phyloP scores from a whole-genome alignment of 2,888 invertebrate species.

The Anorthoa munda region DNA sequence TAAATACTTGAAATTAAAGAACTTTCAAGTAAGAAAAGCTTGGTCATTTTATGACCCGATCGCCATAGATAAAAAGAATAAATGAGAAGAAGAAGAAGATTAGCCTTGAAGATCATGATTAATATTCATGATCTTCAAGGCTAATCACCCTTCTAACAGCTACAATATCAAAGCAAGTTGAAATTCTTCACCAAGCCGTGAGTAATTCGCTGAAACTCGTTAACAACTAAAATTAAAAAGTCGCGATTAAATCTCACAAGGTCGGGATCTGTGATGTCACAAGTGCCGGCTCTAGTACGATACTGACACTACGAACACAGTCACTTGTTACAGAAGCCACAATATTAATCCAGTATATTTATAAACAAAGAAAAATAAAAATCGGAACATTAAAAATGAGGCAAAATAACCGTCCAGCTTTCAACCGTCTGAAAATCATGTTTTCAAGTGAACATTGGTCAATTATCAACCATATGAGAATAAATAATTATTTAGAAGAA shows the following conservation, averaged over 20 bases:
- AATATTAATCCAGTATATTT: too few species aligned
- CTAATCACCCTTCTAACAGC: constrained; percentile 30
- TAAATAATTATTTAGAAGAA: too few species aligned
- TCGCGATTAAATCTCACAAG: constrained; percentile 69
- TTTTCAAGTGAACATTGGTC: too few species aligned
- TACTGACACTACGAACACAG: constrained; percentile 9
- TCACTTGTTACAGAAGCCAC: constrained; percentile 1
- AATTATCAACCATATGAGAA: too few species aligned
- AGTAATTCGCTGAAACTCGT: constrained; percentile 63
- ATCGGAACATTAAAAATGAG: too few species aligned
- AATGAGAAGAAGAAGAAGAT: too few species aligned
- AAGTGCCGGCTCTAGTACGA: constrained; percentile 22
- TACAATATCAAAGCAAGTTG: constrained; percentile 47
- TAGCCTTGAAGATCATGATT: too few species aligned
- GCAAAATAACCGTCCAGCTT: too few species aligned
- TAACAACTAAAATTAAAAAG: constrained; percentile 70
- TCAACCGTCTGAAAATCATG: too few species aligned
- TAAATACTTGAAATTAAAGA: constrained; percentile 2
- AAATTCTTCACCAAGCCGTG: constrained; percentile 40
- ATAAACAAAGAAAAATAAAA: too few species aligned
- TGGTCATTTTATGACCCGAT: neutral
- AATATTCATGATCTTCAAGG: too few species aligned
- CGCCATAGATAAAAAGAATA: constrained; percentile 8
- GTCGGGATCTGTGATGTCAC: constrained; percentile 52
- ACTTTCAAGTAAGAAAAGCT: constrained; percentile 5